Evolutionary conservation across 2,113 vertebrate species (phyloP).

Genomic region (Perca fluviatilis): DNA sequence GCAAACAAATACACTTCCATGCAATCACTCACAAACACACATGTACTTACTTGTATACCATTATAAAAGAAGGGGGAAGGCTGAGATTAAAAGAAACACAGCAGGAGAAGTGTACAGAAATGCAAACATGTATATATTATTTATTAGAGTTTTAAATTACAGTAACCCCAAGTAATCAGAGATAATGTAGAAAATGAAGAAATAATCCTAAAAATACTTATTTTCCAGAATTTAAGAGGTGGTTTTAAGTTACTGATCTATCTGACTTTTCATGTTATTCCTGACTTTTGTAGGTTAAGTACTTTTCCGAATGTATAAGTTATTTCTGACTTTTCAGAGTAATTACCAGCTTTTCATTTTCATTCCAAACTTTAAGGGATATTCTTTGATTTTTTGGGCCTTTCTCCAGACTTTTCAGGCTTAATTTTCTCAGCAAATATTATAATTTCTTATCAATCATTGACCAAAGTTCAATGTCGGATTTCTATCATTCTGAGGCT

Average conservation of each 20-base stretch:
- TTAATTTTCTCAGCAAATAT: no score
- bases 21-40: slow-evolving; percentile 26
- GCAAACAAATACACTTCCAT: slow-evolving; percentile 48
- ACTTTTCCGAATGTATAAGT: no score
- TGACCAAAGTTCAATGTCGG: neutral
- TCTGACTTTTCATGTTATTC: no score
- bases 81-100: neutral
- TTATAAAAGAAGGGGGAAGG: neutral
- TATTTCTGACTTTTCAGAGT: neutral
- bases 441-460: neutral
- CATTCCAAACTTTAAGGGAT: neutral
- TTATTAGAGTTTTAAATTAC: neutral
- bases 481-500: neutral
- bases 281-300: no score
- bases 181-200: neutral
- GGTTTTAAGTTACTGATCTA: no score
- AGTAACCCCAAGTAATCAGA: neutral
- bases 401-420: neutral
- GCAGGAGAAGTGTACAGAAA: neutral
- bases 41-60: neutral
- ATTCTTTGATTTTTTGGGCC: no score
- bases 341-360: neutral
- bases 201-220: no score
- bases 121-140: neutral
- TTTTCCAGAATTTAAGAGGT: no score